A percentile compares a stretch with the other conserved stretches of the same genome.
phyloP scores from a whole-genome alignment of 1,140 invertebrate genomes.

The Elymnias hypermnestra region DNA sequence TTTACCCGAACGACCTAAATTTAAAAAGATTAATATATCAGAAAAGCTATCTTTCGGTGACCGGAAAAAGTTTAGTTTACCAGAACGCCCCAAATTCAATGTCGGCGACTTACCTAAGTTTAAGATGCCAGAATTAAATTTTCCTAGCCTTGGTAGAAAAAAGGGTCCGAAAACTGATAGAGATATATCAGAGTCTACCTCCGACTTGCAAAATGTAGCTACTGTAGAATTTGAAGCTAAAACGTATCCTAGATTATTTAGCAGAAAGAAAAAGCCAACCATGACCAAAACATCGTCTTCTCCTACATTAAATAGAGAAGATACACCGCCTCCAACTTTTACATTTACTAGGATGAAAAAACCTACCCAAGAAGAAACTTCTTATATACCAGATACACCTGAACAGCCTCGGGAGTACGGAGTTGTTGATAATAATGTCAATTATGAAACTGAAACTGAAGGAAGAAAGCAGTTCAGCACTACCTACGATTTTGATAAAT shows the following conservation, averaged over 20 bases:
- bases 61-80: slow-evolving; percentile 76
- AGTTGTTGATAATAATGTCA: slow-evolving; percentile 36
- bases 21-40: slow-evolving; percentile 77
- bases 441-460: slow-evolving; percentile 31
- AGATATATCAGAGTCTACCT: slow-evolving; percentile 47
- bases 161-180: slow-evolving; percentile 58
- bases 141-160: slow-evolving; percentile 63
- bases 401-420: slow-evolving; percentile 64
- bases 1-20: slow-evolving; percentile 77
- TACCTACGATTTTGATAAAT: slow-evolving; percentile 62
- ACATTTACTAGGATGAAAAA: slow-evolving; percentile 63
- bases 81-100: slow-evolving; percentile 77
- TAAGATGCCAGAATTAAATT: slow-evolving; percentile 79
- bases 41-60: slow-evolving; percentile 77
- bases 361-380: slow-evolving; percentile 23
- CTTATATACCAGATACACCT: slow-evolving; percentile 46
- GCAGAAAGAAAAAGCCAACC: slow-evolving; percentile 76
- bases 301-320: slow-evolving; percentile 64
- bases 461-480: slow-evolving; percentile 44
- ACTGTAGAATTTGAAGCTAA: slow-evolving; percentile 83
- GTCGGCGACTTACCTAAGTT: slow-evolving; percentile 79
- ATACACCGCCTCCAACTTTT: slow-evolving; percentile 67
- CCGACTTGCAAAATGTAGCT: slow-evolving; percentile 67
- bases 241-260: slow-evolving; percentile 86
- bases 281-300: slow-evolving; percentile 60